Percentiles rank a stretch among this genome's conserved stretches.
These are phyloP conservation scores for Colaptes auratus DNA, from an alignment of 2,113 vertebrate species.

Conservation along the genomic window DNA sequence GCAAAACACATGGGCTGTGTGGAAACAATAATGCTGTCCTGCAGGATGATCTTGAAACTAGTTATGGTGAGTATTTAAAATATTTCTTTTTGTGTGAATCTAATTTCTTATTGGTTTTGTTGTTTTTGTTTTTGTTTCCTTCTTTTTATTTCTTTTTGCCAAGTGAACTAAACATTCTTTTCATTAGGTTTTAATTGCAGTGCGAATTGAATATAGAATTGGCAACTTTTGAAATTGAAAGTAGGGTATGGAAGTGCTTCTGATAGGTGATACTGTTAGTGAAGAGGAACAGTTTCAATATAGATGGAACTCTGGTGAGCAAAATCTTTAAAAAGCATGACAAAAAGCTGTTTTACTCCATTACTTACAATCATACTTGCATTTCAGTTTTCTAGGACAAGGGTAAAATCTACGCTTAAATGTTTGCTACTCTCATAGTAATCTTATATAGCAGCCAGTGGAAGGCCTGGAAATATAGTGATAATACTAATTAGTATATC, in stretches of 20 bases:
- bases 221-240: neutral
- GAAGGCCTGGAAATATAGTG: neutral
- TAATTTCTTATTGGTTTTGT: neutral
- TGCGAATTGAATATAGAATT: neutral
- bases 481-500: neutral
- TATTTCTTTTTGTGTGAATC: neutral
- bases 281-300: neutral
- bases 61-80: constrained; percentile 82
- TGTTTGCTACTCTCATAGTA: neutral
- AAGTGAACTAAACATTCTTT: neutral
- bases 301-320: neutral
- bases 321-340: neutral
- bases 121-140: no score
- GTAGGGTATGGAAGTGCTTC: neutral
- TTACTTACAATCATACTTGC: neutral
- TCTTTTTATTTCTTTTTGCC: neutral
- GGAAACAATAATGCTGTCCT: constrained; percentile 93
- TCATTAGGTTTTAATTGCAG: neutral
- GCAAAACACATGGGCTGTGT: constrained; percentile 89
- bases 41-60: constrained; percentile 92
- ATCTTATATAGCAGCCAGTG: neutral
- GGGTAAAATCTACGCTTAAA: neutral
- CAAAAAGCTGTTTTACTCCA: neutral
- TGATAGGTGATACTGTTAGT: neutral
- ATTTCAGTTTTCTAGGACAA: neutral